Conservation (phyloP, 1,140 invertebrate genomes). For the Leptopilina clavipes region DNA sequence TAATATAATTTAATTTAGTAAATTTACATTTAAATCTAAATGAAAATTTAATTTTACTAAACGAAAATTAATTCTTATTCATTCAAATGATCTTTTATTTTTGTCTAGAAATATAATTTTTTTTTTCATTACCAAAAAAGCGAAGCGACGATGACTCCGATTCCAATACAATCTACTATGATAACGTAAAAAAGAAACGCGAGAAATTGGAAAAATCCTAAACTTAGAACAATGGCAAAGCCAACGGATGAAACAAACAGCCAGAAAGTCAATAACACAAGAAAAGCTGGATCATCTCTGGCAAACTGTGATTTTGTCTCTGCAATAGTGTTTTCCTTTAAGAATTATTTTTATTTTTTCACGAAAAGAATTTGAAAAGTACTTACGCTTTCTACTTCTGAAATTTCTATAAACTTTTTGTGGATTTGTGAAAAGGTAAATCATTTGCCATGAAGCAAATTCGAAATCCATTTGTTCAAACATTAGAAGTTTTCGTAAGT, state of each 20-base stretch:
- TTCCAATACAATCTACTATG: slow-evolving; percentile 94
- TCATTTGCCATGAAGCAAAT: slow-evolving; percentile 99
- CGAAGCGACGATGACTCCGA: slow-evolving; percentile 91
- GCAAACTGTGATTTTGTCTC: slow-evolving; percentile 99
- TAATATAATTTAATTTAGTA: no score
- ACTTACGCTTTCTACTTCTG: slow-evolving; percentile 97
- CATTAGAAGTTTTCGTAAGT: slow-evolving; percentile 91
- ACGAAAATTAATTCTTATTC: no score
- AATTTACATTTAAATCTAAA: no score
- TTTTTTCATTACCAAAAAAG: slow-evolving; percentile 85
- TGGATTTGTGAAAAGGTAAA: slow-evolving; percentile 95
- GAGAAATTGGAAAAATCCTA: slow-evolving; percentile 86
- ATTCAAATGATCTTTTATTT: no score
- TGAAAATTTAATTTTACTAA: no score
- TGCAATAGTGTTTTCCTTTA: slow-evolving; percentile 67
- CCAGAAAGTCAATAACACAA: slow-evolving; percentile 93
- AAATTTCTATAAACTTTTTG: slow-evolving; percentile 99
- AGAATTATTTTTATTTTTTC: not conserved
- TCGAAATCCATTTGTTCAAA: slow-evolving; percentile 99
- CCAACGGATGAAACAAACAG: slow-evolving; percentile 92
- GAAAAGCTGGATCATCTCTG: slow-evolving; percentile 98
- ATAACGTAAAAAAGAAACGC: slow-evolving; percentile 94
- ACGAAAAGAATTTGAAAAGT: not conserved
- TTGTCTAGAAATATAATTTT: not conserved
- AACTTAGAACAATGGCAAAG: slow-evolving; percentile 87